Conservation (phyloP, 2,888 invertebrate genomes). For the Trichogramma dendrolimi region DNA sequence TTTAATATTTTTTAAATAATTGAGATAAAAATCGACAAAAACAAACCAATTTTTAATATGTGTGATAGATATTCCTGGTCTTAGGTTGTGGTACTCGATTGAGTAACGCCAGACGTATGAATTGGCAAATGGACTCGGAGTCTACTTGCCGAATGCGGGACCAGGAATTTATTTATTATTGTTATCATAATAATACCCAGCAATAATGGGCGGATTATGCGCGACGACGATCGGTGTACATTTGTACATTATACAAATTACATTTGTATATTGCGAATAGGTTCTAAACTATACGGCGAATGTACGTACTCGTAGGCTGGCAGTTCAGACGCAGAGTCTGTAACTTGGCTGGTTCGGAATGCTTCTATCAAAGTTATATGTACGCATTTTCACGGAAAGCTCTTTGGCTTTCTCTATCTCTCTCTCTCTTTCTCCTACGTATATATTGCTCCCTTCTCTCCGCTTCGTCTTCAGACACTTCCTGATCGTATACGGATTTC, state of each 20-base stretch:
- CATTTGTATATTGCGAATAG: too few relatives aligned
- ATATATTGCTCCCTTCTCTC: conserved; percentile 3
- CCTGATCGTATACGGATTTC: conserved; percentile 21
- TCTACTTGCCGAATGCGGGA: background rate
- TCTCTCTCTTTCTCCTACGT: background rate
- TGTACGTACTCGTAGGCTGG: background rate
- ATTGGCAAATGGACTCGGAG: too few relatives aligned
- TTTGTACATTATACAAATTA: too few relatives aligned
- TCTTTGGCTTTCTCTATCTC: conserved; percentile 27
- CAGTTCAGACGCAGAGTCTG: conserved; percentile 1
- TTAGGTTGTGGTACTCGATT: too few relatives aligned
- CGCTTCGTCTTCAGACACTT: conserved; percentile 22
- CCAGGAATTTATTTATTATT: background rate
- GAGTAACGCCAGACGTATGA: too few relatives aligned
- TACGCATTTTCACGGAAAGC: conserved; percentile 42
- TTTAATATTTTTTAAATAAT: too few relatives aligned
- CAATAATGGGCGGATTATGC: background rate
- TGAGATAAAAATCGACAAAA: too few relatives aligned
- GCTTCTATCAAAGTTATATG: conserved; percentile 27
- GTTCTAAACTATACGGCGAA: background rate
- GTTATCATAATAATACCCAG: background rate
- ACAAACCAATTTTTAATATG: too few relatives aligned
- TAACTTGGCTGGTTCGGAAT: too few relatives aligned
- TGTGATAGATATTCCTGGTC: too few relatives aligned
- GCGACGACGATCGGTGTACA: too few relatives aligned